These are phyloP conservation scores for Pseudomyrmex flavicornis DNA, from an alignment of 1,140 invertebrate species.

Conservation along the genomic window DNA sequence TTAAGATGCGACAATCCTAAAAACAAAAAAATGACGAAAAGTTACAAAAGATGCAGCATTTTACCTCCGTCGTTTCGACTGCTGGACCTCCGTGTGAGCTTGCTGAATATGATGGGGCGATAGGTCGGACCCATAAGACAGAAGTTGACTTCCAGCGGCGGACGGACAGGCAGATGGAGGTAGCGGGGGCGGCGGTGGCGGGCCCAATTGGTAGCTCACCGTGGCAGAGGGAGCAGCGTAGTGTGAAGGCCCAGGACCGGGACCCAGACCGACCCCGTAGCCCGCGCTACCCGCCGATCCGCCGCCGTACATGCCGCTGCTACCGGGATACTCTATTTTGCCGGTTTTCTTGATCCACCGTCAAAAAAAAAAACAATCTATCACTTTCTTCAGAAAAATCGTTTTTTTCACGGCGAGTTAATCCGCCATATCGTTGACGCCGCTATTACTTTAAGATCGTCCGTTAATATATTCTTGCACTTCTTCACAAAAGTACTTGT, in stretches of 20 bases:
- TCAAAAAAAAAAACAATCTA: not conserved
- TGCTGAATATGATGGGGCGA: slow-evolving; percentile 83
- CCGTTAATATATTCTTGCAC: not conserved
- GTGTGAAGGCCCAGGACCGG: slow-evolving; percentile 84
- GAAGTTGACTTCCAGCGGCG: slow-evolving; percentile 82
- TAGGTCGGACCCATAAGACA: slow-evolving; percentile 81
- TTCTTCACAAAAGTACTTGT: slow-evolving; percentile 11
- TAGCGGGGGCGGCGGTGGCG: slow-evolving; percentile 81
- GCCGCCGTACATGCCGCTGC: slow-evolving; percentile 85
- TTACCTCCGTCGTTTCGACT: slow-evolving; percentile 86
- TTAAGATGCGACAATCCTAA: not conserved
- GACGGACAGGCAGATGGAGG: slow-evolving; percentile 71
- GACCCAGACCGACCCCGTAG: slow-evolving; percentile 81
- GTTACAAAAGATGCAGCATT: not conserved
- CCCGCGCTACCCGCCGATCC: slow-evolving; percentile 80
- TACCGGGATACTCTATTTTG: slow-evolving; percentile 84
- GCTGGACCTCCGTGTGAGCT: slow-evolving; percentile 82
- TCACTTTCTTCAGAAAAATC: not conserved
- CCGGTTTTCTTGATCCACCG: slow-evolving; percentile 34
- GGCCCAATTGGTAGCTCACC: slow-evolving; percentile 81
- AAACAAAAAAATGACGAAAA: not conserved
- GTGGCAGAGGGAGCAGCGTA: slow-evolving; percentile 85
- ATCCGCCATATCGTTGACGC: too few relatives aligned
- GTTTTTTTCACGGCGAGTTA: not conserved
- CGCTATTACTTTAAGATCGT: not conserved